Evolutionary conservation across 2,888 invertebrate genomes (phyloP), one percentile per base, ranked within the genome.

Genomic region (Eilema sororculum): DNA sequence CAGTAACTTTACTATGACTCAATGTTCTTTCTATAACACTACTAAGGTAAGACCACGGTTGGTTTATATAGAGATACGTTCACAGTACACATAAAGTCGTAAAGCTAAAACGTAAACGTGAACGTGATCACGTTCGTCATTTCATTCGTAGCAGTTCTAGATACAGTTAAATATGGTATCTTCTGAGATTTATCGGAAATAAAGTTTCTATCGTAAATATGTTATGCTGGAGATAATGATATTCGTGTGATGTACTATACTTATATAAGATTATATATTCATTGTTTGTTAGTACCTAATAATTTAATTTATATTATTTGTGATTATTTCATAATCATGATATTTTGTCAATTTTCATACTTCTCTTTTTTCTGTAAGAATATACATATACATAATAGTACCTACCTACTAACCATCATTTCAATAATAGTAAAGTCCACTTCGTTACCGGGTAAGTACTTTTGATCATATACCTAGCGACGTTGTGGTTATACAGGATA

Each of bases 111-210:
- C 65, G 69, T 78, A 76, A 81, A 68, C 71, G 71, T 46, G 71
- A 69, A 78, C 78, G 81, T 79, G 79, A 52, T 69, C 71, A 69
- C 71, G 46, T 65, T 61, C 67, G 65, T 68, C 76, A 73, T 78
- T 72, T 74, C 68, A 70, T 57, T 69, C 57, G 73, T 65, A 68
- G 59, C 62, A 66, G 28, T 72, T 71, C 72, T 68, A n/a, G n/a
- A 74, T 67, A 74, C 58, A 70, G 68, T 73, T 73, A 74, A 76
- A 74, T n/a, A n/a, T 72, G 68, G 72, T 59, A 71, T n/a, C n/a
- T n/a, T n/a, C 65, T 68, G 56, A 69, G 73, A 74, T 80, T 76
- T 75, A 73, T 75, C 63, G 72, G 65, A 73, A 76, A 81, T 78
- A 75, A 74, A 52, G n/a, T 52, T 8, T 52, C n/a, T 20, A n/a